Base-by-base conservation (phyloP, 2,797 vertebrate species). In the Oreonectes daqikongensis region DNA sequence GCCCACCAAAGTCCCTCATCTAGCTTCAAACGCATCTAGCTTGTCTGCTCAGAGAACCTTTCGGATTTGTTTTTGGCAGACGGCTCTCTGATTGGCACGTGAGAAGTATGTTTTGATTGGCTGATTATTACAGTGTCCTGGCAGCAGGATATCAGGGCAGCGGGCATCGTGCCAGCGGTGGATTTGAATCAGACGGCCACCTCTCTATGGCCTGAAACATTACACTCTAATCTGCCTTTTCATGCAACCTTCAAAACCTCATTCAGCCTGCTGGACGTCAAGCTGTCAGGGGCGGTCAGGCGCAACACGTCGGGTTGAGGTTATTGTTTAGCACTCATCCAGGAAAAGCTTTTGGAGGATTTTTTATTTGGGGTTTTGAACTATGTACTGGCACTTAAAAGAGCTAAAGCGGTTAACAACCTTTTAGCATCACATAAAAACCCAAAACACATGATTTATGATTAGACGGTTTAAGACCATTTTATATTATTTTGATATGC, bases 101-200 rank as follows among this genome's bases (percentile, higher is more conserved):
- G 28, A 77, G 55, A 69, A 22, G 53, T 6, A 30, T 63, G 75
- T 77, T 22, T 30, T 46, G 79, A 67, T 60, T 72, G 24, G 46
- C 44, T 50, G 30, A n/a, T 57, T 48, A 65, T 67, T 64, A 57
- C 15, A n/a, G 48, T 59, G 64, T 75, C 61, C 63, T 65, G 73
- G 42, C 69, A 53, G 60, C 38, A 30, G 60, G 42, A 72, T 70
- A 57, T 63, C 60, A 38, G 12, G 44, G 68, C 73, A 63, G 81
- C 81, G 32, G 85, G 69, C 80, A 44, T 72, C 48, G 4, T 63
- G 69, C 82, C 86, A 86, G 79, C 80, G 79, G 79, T 86, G 83
- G 85, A 90, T 88, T 90, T 82, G 3, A 84, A 81, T 86, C 87
- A 89, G 88, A 86, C 86, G 87, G 86, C 85, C 89, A 86, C 53